phyloP scores from a whole-genome alignment of 2,113 vertebrate species.

The Ceyx melanurus region DNA sequence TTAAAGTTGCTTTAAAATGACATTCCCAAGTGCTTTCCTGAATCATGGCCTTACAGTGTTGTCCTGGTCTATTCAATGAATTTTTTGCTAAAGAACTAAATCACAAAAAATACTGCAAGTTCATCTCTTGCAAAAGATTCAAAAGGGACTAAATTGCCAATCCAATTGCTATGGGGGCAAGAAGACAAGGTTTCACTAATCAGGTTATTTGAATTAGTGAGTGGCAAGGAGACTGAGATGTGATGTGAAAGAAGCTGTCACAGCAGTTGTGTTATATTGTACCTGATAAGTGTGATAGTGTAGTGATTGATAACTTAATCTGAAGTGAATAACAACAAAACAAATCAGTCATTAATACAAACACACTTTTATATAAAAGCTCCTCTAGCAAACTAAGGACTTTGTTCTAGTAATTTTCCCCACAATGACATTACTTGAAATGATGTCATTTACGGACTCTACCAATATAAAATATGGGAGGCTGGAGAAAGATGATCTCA shows the following conservation, averaged over 20 bases:
- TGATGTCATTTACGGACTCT: neutral
- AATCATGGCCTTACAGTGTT: neutral
- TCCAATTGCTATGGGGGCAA: neutral
- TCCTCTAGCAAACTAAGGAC: conserved; percentile 41
- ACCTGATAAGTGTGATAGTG: neutral
- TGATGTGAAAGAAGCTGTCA: neutral
- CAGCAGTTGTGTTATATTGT: neutral
- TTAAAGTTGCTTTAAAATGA: neutral
- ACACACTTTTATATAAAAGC: conserved; percentile 28
- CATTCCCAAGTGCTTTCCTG: neutral
- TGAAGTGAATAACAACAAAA: conserved; percentile 13
- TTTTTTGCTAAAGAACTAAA: neutral
- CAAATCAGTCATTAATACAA: conserved; percentile 4
- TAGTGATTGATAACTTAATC: conserved; percentile 2
- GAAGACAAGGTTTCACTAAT: conserved; percentile 35
- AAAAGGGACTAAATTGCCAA: conserved; percentile 6
- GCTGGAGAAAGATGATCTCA: conserved; percentile 37
- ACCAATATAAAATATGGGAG: conserved; percentile 17
- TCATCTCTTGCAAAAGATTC: neutral
- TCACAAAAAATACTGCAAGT: neutral
- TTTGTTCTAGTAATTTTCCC: conserved; percentile 1
- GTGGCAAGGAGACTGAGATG: neutral
- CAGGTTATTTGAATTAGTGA: neutral
- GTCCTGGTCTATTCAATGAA: neutral
- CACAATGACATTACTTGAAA: conserved; percentile 30